These are phyloP conservation scores for Pocillopora meandrina DNA, from an alignment of 92 coral and sea anemone genomes.

Conservation along the genomic window DNA sequence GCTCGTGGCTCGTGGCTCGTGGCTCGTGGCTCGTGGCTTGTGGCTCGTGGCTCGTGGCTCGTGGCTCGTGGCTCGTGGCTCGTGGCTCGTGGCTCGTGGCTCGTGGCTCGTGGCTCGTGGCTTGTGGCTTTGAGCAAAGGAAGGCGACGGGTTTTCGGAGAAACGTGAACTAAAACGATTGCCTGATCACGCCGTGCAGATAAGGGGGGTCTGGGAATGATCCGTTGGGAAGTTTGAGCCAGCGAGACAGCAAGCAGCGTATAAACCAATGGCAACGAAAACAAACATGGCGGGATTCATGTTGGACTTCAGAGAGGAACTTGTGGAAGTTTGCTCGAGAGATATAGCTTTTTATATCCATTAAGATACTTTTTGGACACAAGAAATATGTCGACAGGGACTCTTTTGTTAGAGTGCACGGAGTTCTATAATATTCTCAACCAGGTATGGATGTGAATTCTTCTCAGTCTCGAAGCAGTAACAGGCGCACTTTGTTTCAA, in stretches of 20 bases:
- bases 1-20: no score
- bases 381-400: constrained; percentile 77
- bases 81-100: no score
- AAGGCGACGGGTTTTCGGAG: no score
- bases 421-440: constrained; percentile 90
- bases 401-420: constrained; percentile 76
- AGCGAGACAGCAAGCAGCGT: constrained; percentile 13
- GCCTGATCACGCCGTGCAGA: not conserved
- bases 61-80: no score
- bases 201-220: not conserved
- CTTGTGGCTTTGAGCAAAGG: no score
- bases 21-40: no score
- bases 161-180: no score
- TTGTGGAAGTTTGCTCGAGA: constrained; percentile 12
- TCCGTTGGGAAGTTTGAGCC: not conserved
- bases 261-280: constrained; percentile 41
- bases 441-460: constrained; percentile 55
- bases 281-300: constrained; percentile 32
- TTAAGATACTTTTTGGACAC: not conserved
- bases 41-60: no score
- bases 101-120: no score
- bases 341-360: no score
- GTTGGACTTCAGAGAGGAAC: not conserved
- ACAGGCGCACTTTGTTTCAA: not conserved
- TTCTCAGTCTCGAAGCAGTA: not conserved